A percentile compares a stretch with the other conserved stretches of the same genome.
Conservation (phyloP, 2,797 vertebrate species). For the Petrocephalus schoutedeni region DNA sequence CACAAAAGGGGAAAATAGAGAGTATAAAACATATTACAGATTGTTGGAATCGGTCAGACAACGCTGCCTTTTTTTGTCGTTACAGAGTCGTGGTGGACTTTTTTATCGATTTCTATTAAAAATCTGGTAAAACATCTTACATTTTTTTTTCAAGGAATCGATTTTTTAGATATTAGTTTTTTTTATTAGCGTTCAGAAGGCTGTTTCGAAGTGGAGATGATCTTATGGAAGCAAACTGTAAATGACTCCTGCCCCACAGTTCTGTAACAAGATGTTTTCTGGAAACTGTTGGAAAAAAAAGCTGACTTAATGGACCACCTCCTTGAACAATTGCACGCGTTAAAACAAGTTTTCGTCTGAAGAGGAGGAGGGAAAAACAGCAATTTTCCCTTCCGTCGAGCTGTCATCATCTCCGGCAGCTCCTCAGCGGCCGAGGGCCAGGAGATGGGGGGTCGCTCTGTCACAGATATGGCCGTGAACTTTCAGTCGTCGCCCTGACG, state of each 20-base stretch:
- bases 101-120: neutral
- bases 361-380: neutral
- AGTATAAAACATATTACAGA: neutral
- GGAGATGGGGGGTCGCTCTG: neutral
- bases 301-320: slow-evolving; percentile 9
- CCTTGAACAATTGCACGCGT: neutral
- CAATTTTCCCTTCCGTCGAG: neutral
- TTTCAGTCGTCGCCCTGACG: neutral
- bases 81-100: neutral
- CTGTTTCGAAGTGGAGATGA: neutral
- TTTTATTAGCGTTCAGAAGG: neutral
- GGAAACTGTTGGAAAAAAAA: neutral
- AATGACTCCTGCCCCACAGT: neutral
- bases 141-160: neutral
- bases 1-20: neutral
- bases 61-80: neutral
- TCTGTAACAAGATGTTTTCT: neutral
- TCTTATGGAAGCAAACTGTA: neutral
- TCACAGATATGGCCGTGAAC: neutral
- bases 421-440: neutral
- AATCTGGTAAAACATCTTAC: neutral
- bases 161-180: neutral
- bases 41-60: neutral
- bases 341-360: neutral
- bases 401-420: slow-evolving; percentile 1